Conservation (phyloP, 2,797 vertebrate species). For the Mastacembelus armatus region DNA sequence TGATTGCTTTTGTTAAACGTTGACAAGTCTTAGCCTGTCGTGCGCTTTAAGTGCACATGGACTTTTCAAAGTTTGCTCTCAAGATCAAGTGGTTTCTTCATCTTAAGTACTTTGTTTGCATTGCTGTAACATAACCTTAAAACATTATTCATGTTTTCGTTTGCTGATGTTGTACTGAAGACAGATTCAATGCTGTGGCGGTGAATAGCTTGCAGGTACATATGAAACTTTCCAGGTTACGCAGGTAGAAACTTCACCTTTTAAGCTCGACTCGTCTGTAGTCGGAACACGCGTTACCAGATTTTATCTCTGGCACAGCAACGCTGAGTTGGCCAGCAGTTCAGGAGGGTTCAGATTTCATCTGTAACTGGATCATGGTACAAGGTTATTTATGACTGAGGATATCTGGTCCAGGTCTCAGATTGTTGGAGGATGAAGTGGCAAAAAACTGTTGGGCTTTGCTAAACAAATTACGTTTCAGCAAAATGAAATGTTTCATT, state of each 20-base stretch:
- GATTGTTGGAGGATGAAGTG: background rate
- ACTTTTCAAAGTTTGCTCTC: background rate
- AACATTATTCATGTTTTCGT: background rate
- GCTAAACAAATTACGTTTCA: background rate
- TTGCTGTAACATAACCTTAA: background rate
- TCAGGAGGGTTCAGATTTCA: conserved; percentile 9
- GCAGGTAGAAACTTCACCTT: too few species aligned
- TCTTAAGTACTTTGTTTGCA: background rate
- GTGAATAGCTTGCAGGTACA: background rate
- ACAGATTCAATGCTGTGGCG: background rate
- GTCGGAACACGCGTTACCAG: background rate
- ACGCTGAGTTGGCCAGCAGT: background rate
- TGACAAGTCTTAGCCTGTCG: background rate
- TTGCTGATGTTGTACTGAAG: background rate
- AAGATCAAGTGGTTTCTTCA: background rate
- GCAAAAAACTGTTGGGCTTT: background rate
- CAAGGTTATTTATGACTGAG: conserved; percentile 17
- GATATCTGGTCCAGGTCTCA: conserved; percentile 19
- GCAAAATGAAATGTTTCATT: background rate
- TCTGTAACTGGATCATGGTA: conserved; percentile 16
- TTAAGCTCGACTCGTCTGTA: too few species aligned
- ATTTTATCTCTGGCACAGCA: background rate
- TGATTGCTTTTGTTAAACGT: conserved; percentile 23
- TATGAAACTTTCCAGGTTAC: background rate
- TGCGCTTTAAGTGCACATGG: background rate